Percentiles rank a stretch among this genome's conserved stretches.
Conservation (phyloP, 2,888 invertebrate genomes). For the Meiosimyza decipiens region DNA sequence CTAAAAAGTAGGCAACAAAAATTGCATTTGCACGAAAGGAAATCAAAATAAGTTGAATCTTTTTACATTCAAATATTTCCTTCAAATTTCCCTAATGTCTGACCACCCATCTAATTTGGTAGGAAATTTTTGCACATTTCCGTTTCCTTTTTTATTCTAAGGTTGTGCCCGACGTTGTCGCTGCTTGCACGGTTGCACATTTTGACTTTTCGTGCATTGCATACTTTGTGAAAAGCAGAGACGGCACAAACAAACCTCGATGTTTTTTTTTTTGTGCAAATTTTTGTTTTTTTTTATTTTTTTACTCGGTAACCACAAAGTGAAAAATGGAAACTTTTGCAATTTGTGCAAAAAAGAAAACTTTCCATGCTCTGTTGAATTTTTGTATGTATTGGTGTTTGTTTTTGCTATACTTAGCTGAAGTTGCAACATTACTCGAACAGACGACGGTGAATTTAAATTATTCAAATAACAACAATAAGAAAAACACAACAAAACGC, state of each 20-base stretch:
- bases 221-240: slow-evolving; percentile 2
- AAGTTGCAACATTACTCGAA: slow-evolving; percentile 44
- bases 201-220: slow-evolving; percentile 43
- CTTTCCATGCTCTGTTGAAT: neutral
- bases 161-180: slow-evolving; percentile 35
- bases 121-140: slow-evolving; percentile 48
- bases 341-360: slow-evolving; percentile 47
- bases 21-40: neutral
- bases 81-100: slow-evolving; percentile 39
- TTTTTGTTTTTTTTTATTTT: slow-evolving; percentile 19
- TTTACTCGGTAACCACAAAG: slow-evolving; percentile 56
- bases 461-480: slow-evolving; percentile 56
- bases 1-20: slow-evolving; percentile 26
- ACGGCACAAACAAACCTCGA: slow-evolving; percentile 28
- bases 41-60: too few relatives aligned
- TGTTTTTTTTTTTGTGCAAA: slow-evolving; percentile 31
- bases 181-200: slow-evolving; percentile 55
- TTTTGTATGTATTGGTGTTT: slow-evolving; percentile 28
- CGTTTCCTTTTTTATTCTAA: slow-evolving; percentile 36
- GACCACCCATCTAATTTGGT: slow-evolving; percentile 46
- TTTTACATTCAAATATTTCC: neutral
- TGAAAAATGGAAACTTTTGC: slow-evolving; percentile 62
- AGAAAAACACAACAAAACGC: slow-evolving; percentile 28
- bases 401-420: slow-evolving; percentile 28
- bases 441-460: slow-evolving; percentile 63